Evolutionary conservation across 2,888 invertebrate genomes (phyloP).

Genomic region (Drosophila limbata): DNA sequence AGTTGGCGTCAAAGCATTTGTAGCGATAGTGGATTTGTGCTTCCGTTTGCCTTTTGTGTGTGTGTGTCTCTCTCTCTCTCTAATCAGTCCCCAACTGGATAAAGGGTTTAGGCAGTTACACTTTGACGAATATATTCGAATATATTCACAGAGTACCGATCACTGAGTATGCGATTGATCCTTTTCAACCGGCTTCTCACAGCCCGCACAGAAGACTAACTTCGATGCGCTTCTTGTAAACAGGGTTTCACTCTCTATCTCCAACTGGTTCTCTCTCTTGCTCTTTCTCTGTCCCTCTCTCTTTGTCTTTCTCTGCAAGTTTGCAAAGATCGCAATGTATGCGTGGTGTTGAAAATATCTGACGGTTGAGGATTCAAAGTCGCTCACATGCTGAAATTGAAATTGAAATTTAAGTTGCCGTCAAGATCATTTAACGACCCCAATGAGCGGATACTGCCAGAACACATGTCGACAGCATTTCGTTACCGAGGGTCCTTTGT

Average conservation of each 20-base stretch:
- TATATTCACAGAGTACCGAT: not conserved
- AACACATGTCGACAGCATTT: constrained; percentile 67
- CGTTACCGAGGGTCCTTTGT: constrained; percentile 52
- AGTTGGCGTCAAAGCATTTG: constrained; percentile 32
- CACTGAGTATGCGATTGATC: constrained; percentile 24
- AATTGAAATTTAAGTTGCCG: constrained; percentile 39
- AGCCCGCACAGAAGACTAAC: constrained; percentile 58
- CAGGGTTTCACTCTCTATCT: constrained; percentile 23
- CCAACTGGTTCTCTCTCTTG: constrained; percentile 65
- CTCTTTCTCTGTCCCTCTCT: constrained; percentile 26
- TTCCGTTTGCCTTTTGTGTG: constrained; percentile 43
- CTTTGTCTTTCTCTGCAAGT: constrained; percentile 25
- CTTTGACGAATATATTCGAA: not conserved
- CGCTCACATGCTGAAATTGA: constrained; percentile 52
- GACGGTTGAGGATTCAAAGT: constrained; percentile 60
- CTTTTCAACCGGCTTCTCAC: constrained; percentile 57
- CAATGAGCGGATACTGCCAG: constrained; percentile 52
- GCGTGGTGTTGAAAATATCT: constrained; percentile 28
- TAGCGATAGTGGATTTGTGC: constrained; percentile 49
- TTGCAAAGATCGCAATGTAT: constrained; percentile 31
- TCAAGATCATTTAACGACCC: constrained; percentile 54
- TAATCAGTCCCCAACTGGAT: constrained; percentile 62
- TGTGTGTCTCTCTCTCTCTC: constrained; percentile 27
- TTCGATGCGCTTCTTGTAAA: constrained; percentile 18
- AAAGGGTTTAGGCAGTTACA: constrained; percentile 41